Percentiles rank a stretch among this genome's conserved stretches.
Evolutionary conservation across 2,888 invertebrate genomes (phyloP).

Genomic region (Papilio protenor): DNA sequence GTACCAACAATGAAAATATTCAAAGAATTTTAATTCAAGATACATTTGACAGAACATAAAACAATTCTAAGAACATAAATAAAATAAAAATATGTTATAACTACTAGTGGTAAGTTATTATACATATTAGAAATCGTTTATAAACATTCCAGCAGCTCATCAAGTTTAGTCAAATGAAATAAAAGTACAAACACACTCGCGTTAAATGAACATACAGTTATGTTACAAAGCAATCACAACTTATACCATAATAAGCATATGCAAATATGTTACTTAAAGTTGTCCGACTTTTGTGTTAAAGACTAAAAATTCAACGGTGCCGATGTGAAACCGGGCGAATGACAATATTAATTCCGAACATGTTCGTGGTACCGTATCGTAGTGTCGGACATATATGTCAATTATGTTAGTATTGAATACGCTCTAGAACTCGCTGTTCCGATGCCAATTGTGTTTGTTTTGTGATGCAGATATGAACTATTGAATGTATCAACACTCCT

Average conservation of each 20-base stretch:
- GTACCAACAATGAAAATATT: neutral
- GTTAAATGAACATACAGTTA: neutral
- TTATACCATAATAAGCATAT: constrained; percentile 11
- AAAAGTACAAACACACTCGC: neutral
- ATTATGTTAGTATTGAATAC: constrained; percentile 6
- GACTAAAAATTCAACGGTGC: constrained; percentile 27
- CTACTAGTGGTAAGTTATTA: too few relatives aligned
- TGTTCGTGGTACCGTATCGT: constrained; percentile 39
- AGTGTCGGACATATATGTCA: constrained; percentile 25
- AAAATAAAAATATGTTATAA: too few relatives aligned
- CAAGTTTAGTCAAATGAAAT: neutral
- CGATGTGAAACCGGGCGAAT: constrained; percentile 32
- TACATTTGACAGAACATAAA: neutral
- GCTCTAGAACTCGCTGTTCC: neutral
- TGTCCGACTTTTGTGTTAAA: constrained; percentile 16
- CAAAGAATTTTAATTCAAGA: neutral
- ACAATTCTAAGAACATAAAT: neutral
- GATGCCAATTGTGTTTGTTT: neutral
- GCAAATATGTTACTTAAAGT: constrained; percentile 14
- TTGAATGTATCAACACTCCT: neutral
- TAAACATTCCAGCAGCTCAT: neutral
- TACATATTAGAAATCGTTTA: too few relatives aligned
- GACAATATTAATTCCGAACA: constrained; percentile 42
- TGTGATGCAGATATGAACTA: constrained; percentile 2
- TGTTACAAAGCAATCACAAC: neutral